Evolutionary conservation across 2,888 invertebrate species (phyloP), one percentile per base, ranked within the genome.

Genomic region (Melieria picta): DNA sequence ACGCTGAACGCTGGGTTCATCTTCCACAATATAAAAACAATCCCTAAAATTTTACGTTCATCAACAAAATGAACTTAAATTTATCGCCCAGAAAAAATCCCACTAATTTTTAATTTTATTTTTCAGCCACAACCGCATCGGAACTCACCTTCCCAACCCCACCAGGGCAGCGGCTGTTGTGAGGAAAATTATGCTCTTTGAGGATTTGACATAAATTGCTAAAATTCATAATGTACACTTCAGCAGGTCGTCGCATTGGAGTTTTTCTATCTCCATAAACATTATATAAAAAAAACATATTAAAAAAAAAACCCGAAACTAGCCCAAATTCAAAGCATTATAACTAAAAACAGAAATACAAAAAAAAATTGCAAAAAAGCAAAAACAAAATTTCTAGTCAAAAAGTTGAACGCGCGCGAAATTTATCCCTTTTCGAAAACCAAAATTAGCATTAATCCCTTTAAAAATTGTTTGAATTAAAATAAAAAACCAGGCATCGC

Each of bases 201-300:
- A 61, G 78, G 82, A 81, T 82, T 80, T 82, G 77, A 78, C 79
- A 75, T 84, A 78, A 81, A 78, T 79, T 79, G 72, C 13, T 75
- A 75, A 76, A 75, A 79, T 75, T 72, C 80, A 86, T 82, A 83
- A 86, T 86, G 86, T 86, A 85, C 84, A 86, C 85, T 76, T 84
- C 84, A 82, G 83, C 83, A 79, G 86, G 86, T 80, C 85, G 85
- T 84, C 87, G 86, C 79, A 83, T 86, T 81, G 86, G 86, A 85
- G 86, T 85, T 76, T 85, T 86, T 84, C 81, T 86, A 81, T 86
- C 86, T 87, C 86, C 86, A 84, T 86, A 83, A 78, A 47, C 56
- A 63, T 62, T 73, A 73, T 50, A 47, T 63, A 71, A 68, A 50
- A 65, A 64, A 55, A 46, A 55, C 48, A 30, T 52, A 52, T 5